A percentile compares a stretch with the other conserved stretches of the same genome.
Conservation (phyloP, 2,888 invertebrate species). For the Alsophila aescularia region DNA sequence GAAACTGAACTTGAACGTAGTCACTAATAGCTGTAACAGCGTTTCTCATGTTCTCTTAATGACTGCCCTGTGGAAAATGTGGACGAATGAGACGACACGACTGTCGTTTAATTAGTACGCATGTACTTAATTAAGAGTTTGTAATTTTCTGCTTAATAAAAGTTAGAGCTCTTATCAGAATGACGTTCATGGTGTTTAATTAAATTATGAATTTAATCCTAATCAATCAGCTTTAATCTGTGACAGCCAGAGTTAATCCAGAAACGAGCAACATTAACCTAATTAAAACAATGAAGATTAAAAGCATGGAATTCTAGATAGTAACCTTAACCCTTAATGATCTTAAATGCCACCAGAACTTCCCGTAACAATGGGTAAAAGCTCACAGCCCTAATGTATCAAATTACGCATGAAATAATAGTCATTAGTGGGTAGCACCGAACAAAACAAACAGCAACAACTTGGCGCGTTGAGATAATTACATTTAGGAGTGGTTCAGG, state of each 20-base stretch:
- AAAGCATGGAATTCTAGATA: neutral
- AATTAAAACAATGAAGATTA: neutral
- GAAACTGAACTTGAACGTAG: neutral
- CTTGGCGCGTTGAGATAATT: conserved; percentile 20
- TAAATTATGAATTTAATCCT: neutral
- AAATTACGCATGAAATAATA: conserved; percentile 36
- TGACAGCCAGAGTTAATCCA: neutral
- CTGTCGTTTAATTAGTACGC: too few species aligned
- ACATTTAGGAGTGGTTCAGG: conserved; percentile 15
- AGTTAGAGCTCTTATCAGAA: too few species aligned
- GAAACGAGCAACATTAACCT: neutral
- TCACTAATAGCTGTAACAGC: conserved; percentile 9
- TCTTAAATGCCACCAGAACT: conserved; percentile 17
- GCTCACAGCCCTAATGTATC: conserved; percentile 26
- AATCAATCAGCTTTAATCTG: neutral
- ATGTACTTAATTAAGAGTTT: too few species aligned
- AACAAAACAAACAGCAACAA: conserved; percentile 31
- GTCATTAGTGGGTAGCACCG: conserved; percentile 29
- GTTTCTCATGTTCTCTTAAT: conserved; percentile 4
- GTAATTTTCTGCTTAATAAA: too few species aligned
- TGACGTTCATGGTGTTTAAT: neutral
- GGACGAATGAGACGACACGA: neutral
- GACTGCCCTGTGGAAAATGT: conserved; percentile 5
- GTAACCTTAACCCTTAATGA: conserved; percentile 7
- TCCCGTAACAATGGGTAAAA: conserved; percentile 27